Conservation (phyloP, 2,797 vertebrate species). For the Falco rusticolus region DNA sequence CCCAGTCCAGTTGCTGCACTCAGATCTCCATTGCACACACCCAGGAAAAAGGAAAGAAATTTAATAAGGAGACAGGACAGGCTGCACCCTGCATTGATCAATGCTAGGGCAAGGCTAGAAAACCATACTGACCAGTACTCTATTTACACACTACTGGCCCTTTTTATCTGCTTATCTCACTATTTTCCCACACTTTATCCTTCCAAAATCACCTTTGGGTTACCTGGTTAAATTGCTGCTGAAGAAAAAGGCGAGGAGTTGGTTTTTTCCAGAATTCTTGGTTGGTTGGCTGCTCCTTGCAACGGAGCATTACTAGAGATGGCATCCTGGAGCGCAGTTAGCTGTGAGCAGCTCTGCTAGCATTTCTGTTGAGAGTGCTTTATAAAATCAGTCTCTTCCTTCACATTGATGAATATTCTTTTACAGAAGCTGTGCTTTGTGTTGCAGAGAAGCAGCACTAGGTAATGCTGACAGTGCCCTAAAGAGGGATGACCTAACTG, state of each 20-base stretch:
- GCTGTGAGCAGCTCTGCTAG: not conserved
- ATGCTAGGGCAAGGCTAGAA: not conserved
- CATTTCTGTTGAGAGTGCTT: not conserved
- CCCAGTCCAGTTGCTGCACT: not conserved
- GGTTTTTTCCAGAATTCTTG: not conserved
- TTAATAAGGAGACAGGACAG: not conserved
- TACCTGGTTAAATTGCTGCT: not conserved
- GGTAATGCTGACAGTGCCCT: not conserved
- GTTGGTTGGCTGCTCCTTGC: accelerated
- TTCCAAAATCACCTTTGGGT: not conserved
- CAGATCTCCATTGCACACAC: not conserved
- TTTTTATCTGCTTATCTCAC: not conserved
- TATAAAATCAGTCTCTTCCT: not conserved
- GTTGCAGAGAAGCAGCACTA: not conserved
- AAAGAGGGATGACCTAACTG: not conserved
- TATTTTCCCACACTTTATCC: not conserved
- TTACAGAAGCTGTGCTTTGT: not conserved
- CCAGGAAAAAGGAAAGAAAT: not conserved
- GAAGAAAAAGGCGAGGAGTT: not conserved
- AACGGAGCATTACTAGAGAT: not conserved
- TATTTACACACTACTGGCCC: not conserved
- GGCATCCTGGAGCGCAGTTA: not conserved
- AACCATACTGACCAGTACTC: not conserved
- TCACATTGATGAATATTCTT: not conserved
- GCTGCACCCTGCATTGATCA: not conserved